phyloP scores from a whole-genome alignment of 2,888 invertebrate species.

The Agrypnus murinus region DNA sequence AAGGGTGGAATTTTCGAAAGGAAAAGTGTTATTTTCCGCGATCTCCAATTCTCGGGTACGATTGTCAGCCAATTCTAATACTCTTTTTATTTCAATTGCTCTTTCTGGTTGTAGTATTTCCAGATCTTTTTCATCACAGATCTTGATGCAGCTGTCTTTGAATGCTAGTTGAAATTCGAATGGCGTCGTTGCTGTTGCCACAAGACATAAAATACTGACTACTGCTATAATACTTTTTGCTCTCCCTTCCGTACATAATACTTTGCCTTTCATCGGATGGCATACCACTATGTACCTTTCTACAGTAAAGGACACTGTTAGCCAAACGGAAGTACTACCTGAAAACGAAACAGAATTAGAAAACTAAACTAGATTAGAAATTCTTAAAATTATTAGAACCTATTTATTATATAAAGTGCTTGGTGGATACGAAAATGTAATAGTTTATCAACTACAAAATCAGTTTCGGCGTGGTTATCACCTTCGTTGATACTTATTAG shows the following conservation, averaged over 20 bases:
- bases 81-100: neutral
- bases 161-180: constrained; percentile 77
- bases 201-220: constrained; percentile 76
- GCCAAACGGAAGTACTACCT: constrained; percentile 83
- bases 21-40: neutral
- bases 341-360: constrained; percentile 48
- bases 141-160: constrained; percentile 61
- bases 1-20: no score
- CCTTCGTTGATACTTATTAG: no score
- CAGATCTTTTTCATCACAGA: constrained; percentile 38
- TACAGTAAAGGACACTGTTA: constrained; percentile 84
- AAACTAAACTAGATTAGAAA: no score
- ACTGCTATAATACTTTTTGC: constrained; percentile 79
- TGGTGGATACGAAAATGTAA: no score
- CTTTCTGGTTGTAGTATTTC: constrained; percentile 23
- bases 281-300: constrained; percentile 86
- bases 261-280: constrained; percentile 82
- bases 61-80: neutral
- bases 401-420: no score
- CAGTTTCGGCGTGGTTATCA: no score
- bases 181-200: constrained; percentile 78
- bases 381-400: no score
- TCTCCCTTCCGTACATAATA: constrained; percentile 80
- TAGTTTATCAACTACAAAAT: no score
- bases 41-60: neutral